Conservation (phyloP, 2,113 vertebrate genomes). For the Lophius piscatorius region DNA sequence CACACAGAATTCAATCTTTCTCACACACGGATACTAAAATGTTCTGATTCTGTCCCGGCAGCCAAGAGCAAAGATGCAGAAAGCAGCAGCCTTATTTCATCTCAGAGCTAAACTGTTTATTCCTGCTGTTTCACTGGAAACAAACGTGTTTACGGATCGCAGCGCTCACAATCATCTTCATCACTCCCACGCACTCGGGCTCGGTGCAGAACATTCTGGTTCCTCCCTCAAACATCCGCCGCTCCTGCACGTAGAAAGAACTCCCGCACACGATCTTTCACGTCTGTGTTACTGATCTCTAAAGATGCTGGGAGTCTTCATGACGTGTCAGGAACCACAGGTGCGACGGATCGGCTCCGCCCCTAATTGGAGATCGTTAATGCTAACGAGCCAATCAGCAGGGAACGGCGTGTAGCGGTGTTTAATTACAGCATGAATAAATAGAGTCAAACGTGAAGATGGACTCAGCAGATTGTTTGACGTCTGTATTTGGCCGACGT, state of each 20-base stretch:
- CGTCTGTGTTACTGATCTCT: background rate
- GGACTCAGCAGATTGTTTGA: slow-evolving; percentile 69
- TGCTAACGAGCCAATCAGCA: slow-evolving; percentile 68
- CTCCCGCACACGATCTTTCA: slow-evolving; percentile 31
- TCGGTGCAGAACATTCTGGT: slow-evolving; percentile 12
- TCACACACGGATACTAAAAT: too few species aligned
- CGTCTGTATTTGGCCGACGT: slow-evolving; percentile 60
- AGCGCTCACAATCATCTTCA: slow-evolving; percentile 60
- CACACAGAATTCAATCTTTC: background rate
- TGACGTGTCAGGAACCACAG: slow-evolving; percentile 34
- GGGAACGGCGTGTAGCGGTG: slow-evolving; percentile 61
- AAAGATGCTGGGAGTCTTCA: background rate
- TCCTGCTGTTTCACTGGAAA: slow-evolving; percentile 35
- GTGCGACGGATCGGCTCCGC: slow-evolving; percentile 53
- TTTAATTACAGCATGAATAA: slow-evolving; percentile 74
- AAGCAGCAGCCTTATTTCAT: slow-evolving; percentile 29
- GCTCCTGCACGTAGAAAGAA: slow-evolving; percentile 30
- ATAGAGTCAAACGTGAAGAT: slow-evolving; percentile 69
- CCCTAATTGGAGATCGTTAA: slow-evolving; percentile 65
- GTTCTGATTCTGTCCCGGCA: background rate
- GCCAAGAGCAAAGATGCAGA: slow-evolving; percentile 9
- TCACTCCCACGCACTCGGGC: slow-evolving; percentile 51
- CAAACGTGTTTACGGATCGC: slow-evolving; percentile 65
- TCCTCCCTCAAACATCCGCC: slow-evolving; percentile 2
- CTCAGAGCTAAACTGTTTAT: slow-evolving; percentile 34